Percentiles rank a stretch among this genome's conserved stretches.
phyloP scores from a whole-genome alignment of 1,140 invertebrate species.

The Conus ventricosus region DNA sequence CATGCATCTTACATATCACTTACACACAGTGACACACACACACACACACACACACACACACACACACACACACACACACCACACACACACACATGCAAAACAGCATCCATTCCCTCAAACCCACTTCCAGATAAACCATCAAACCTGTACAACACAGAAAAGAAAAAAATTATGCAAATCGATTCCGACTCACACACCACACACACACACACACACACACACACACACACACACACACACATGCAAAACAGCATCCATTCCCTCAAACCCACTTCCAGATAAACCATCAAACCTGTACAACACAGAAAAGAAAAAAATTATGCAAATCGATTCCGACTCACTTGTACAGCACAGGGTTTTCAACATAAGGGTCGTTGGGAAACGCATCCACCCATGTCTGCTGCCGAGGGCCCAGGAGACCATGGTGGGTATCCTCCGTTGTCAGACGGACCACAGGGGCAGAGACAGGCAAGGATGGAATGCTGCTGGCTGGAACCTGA shows the following conservation, averaged over 20 bases:
- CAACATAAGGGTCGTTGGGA: constrained; percentile 69
- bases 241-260: no score
- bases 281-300: no score
- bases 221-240: neutral
- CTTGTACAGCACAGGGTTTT: constrained; percentile 72
- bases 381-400: constrained; percentile 68
- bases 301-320: no score
- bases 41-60: constrained; percentile 14
- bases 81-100: neutral
- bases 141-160: no score
- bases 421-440: constrained; percentile 60
- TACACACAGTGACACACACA: neutral
- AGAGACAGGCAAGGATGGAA: constrained; percentile 40
- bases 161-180: no score
- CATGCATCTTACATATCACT: neutral
- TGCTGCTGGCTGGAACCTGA: constrained; percentile 23
- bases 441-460: constrained; percentile 54
- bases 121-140: no score
- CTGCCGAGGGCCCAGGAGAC: constrained; percentile 65
- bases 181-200: neutral
- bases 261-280: no score
- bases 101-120: no score
- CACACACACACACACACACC: constrained; percentile 4
- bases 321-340: constrained; percentile 31
- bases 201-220: neutral